Evolutionary conservation across 2,113 vertebrate genomes (phyloP), one percentile per base, ranked within the genome.

Genomic region (Lynx canadensis): DNA sequence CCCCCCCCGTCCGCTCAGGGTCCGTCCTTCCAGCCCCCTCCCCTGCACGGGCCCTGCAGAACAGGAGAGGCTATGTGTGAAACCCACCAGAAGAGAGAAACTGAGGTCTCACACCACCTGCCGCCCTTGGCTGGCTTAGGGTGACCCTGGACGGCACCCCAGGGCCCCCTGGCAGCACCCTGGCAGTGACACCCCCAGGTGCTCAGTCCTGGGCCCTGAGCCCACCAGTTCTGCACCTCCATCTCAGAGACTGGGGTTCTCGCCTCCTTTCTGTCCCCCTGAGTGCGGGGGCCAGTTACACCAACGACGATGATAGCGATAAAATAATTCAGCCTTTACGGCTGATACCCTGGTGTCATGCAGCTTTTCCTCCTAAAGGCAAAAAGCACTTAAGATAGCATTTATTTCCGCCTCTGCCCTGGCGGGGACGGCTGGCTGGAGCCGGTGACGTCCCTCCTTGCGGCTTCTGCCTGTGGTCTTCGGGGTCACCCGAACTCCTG

Each of bases 271-370:
- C 79, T 57, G 69, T 33, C 63, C 52, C 52, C 45, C 69, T 11
- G 14, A 3, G 16, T 4, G 0, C 4, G 0, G 0, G 0, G 38
- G 65, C 13, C 94, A 2, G 13, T 45, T 4, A 79, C 41, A n/a
- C 29, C 60, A 2, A 11, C 0, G 2, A 50, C 3, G 48, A 80
- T 0, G 0, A 23, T 7, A 9, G 0, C 16, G 19, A 50, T 68
- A 15, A 15, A 73, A 68, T 68, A 68, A 92, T 63, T 52, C 82
- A 69, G 80, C 29, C 63, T 15, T 16, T 6, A 41, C 0, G 0
- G 5, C 89, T 63, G 68, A 74, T 23, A 5, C 38, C n/a, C 18
- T 5, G 41, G 50, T 80, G 18, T 66, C 95, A 45, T 1, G 7
- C 48, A 14, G 50, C 27, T 31, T 38, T 23, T 84, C 87, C 80